Base-by-base conservation (phyloP, 2,113 vertebrate genomes). In the Sylvia atricapilla region DNA sequence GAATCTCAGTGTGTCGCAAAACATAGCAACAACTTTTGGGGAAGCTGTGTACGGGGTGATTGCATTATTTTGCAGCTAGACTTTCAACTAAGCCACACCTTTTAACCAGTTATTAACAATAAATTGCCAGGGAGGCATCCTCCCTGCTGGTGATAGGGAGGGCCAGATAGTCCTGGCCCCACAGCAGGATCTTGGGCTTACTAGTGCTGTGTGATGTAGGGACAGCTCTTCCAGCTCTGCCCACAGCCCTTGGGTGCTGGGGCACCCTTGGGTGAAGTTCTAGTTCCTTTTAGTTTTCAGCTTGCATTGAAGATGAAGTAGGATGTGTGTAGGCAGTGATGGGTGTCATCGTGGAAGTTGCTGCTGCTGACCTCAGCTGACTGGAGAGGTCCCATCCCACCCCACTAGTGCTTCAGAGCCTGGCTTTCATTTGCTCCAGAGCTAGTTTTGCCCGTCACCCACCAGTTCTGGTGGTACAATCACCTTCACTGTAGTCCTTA, bases 261-360 rank as follows among this genome's bases (percentile, higher is more conserved):
- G 11, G 31, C 44, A 39, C 31, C 14, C 33, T 8, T 9, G 50
- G 24, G 37, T 20, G 39, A 68, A 41, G 12, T n/a, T 75, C 15
- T 13, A 33, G 43, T 37, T 90, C 31, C n/a, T 69, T n/a, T 28
- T 27, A 19, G 24, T 56, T 89, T 70, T 52, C 30, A 31, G 46
- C 46, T 84, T 82, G 39, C 33, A 10, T 2, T 69, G 31, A 53
- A 62, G 52, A 19, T 30, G 31, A 66, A 35, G 25, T 19, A n/a
- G 33, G 22, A 1, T 15, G 23, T 49, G 56, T 0, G 0, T 15
- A 31, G 37, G 24, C 11, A 8, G 27, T 24, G 43, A 30, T n/a
- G 31, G 25, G 20, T 5, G 2, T 49, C 24, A 22, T 52, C 41
- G 19, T 58, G 75, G n/a, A 63, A 67, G 18, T 10, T 4, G 2